phyloP scores from a whole-genome alignment of 2,888 invertebrate genomes.

The Cantharis rustica region DNA sequence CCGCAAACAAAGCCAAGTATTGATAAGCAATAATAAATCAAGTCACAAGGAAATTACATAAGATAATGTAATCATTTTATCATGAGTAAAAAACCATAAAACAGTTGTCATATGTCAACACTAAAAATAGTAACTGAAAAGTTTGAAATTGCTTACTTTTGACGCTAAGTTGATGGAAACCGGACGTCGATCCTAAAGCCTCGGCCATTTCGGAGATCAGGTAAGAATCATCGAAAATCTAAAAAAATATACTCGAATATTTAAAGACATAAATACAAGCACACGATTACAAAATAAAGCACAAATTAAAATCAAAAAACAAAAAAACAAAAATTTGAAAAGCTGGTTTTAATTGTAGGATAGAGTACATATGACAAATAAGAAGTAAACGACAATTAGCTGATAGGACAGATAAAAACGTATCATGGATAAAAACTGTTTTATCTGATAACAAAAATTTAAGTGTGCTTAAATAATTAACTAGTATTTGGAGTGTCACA shows the following conservation, averaged over 20 bases:
- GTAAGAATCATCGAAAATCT: conserved; percentile 36
- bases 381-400: background rate
- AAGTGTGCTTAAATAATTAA: background rate
- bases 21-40: background rate
- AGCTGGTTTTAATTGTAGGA: background rate
- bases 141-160: conserved; percentile 60
- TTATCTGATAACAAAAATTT: background rate
- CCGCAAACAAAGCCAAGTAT: background rate
- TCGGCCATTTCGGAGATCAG: conserved; percentile 38
- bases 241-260: conserved; percentile 1
- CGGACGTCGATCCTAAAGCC: conserved; percentile 51
- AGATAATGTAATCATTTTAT: background rate
- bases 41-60: background rate
- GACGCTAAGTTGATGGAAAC: conserved; percentile 70
- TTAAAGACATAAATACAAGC: background rate
- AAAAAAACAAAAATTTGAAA: background rate
- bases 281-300: background rate
- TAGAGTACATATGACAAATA: background rate
- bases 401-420: background rate
- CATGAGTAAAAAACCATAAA: background rate
- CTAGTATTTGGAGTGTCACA: background rate
- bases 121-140: background rate
- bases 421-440: background rate
- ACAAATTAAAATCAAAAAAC: background rate
- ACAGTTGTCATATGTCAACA: background rate